Evolutionary conservation across 2,888 invertebrate species (phyloP).

Genomic region (Tortrix viridana): DNA sequence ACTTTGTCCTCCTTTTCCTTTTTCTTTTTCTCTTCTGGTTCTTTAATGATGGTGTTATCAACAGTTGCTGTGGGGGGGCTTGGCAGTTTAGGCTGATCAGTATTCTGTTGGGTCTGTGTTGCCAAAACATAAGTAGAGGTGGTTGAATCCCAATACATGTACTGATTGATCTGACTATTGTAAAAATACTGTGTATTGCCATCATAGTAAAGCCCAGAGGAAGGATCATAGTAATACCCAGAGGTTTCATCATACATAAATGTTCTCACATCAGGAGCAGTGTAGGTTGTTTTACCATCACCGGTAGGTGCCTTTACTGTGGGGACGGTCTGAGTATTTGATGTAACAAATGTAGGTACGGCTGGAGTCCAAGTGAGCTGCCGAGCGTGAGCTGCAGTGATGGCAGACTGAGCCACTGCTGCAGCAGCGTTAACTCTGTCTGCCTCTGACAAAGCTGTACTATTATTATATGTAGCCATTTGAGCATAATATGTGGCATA

Average conservation of each 20-base stretch:
- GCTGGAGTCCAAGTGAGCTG: conserved; percentile 80
- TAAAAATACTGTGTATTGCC: conserved; percentile 98
- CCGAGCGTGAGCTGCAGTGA: conserved; percentile 82
- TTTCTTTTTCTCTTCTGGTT: conserved; percentile 86
- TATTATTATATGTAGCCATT: conserved; percentile 83
- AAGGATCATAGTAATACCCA: conserved; percentile 97
- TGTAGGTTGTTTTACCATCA: conserved; percentile 87
- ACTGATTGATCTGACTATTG: conserved; percentile 95
- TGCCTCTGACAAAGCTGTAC: conserved; percentile 86
- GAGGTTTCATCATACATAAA: conserved; percentile 98
- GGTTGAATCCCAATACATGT: conserved; percentile 96
- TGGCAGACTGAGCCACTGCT: conserved; percentile 95
- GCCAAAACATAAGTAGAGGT: conserved; percentile 86
- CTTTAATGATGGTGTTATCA: conserved; percentile 66
- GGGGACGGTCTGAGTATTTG: conserved; percentile 68
- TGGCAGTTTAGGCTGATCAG: conserved; percentile 64
- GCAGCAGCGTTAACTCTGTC: conserved; percentile 93
- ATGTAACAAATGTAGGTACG: conserved; percentile 77
- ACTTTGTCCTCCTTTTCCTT: conserved; percentile 95
- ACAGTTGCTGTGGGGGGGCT: conserved; percentile 59
- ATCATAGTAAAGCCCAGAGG: conserved; percentile 98
- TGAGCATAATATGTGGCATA: conserved; percentile 70
- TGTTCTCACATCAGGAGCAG: conserved; percentile 93
- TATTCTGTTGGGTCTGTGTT: conserved; percentile 65
- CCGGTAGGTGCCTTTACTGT: conserved; percentile 82